These are phyloP conservation scores for Sceliomorpha sp. DNA, from an alignment of 2,888 invertebrate genomes.

Conservation along the genomic window DNA sequence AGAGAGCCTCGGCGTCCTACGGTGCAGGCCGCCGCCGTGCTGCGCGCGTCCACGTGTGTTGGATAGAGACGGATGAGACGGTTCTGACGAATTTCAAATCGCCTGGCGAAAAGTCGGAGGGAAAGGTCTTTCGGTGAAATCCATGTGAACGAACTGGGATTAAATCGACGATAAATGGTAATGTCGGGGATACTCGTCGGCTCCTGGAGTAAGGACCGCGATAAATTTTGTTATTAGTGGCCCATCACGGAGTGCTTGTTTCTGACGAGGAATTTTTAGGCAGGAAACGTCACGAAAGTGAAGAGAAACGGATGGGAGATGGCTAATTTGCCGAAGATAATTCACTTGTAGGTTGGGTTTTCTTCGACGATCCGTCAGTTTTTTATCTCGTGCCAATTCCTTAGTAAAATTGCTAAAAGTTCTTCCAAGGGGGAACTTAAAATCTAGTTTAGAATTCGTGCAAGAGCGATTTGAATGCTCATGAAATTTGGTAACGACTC, in stretches of 20 bases:
- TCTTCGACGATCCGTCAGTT: too few species aligned
- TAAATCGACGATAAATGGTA: slow-evolving; percentile 36
- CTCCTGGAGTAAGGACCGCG: slow-evolving; percentile 11
- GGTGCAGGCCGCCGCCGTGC: slow-evolving; percentile 18
- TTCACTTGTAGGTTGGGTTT: too few species aligned
- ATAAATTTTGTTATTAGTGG: slow-evolving; percentile 37
- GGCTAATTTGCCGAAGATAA: too few species aligned
- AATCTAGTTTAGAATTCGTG: too few species aligned
- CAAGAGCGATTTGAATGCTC: too few species aligned
- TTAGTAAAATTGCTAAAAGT: too few species aligned
- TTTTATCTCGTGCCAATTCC: too few species aligned
- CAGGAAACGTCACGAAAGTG: slow-evolving; percentile 23
- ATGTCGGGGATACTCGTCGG: slow-evolving; percentile 31
- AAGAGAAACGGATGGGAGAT: not conserved
- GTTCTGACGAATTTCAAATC: slow-evolving; percentile 13
- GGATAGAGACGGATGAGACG: slow-evolving; percentile 16
- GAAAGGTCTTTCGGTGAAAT: slow-evolving; percentile 18
- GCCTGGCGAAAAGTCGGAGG: slow-evolving; percentile 6
- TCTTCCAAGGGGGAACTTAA: too few species aligned
- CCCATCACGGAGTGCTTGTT: too few species aligned
- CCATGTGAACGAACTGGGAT: slow-evolving; percentile 16
- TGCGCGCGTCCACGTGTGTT: too few species aligned
- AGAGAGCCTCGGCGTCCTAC: slow-evolving; percentile 25
- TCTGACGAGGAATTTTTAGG: too few species aligned
- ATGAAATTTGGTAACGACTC: too few species aligned